Base-by-base conservation (phyloP, 2,113 vertebrate species). In the Ophiodon elongatus region DNA sequence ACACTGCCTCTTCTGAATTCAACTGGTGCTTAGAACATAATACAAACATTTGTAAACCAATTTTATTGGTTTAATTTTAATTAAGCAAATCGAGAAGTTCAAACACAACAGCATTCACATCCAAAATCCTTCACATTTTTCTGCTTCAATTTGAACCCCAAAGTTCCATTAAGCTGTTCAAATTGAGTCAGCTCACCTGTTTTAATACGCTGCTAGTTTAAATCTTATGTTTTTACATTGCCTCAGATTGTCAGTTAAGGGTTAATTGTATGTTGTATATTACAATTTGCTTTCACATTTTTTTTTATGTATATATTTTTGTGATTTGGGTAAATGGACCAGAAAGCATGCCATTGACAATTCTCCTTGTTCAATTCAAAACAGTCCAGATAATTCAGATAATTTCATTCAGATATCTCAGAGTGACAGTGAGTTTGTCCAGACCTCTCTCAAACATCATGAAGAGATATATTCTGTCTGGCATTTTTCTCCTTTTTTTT, bases 111-210 rank as follows among this genome's bases (percentile, higher is more conserved):
- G 41, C 82, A 76, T 87, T 91, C 82, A 56, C 41, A 13, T 76
- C 9, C 15, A 62, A 78, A 73, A 80, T 82, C 72, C 80, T 84
- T 92, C 77, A 85, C 1, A 82, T 74, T 72, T 68, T 77, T 79
- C 74, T 75, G 41, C 68, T 84, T 83, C 82, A 81, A 62, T 86
- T 29, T 35, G 29, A 69, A 15, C 21, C 10, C 31, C 9, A 67
- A 76, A 67, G 76, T 80, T 57, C 43, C 62, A 87, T 64, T 70
- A 77, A 71, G 63, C 57, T 54, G 57, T 37, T 88, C 31, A 60
- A 73, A 85, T 25, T 3, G 43, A 73, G 62, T 21, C 54, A 66
- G 83, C 50, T 31, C 5, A 33, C 59, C 17, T 11, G 7, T 37
- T 39, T 35, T 74, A 27, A 67, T 64, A 76, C 76, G 77, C 14